These are phyloP conservation scores for Hypocryptadius cinnamomeus DNA, from an alignment of 2,113 vertebrate genomes.

Conservation along the genomic window DNA sequence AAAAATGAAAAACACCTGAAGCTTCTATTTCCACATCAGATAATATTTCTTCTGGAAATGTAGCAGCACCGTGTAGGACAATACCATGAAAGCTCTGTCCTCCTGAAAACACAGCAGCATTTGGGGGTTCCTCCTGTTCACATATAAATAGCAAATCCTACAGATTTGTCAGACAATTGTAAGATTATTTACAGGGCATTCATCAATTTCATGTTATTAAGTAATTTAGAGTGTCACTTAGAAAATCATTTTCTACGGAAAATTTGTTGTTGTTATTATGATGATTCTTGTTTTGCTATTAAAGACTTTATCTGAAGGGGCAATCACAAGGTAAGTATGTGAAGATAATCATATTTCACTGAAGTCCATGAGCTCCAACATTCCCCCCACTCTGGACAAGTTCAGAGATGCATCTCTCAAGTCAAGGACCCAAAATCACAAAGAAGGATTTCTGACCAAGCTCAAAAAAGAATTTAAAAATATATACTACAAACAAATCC, in stretches of 20 bases:
- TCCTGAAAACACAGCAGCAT: neutral
- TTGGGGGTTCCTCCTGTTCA: neutral
- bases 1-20: neutral
- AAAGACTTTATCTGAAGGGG: neutral
- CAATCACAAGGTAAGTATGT: neutral
- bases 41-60: neutral
- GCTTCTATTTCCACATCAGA: neutral
- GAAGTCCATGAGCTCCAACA: neutral
- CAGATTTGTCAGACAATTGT: neutral
- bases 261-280: neutral
- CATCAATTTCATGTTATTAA: neutral
- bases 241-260: neutral
- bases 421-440: neutral
- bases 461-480: neutral
- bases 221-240: neutral
- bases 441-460: neutral
- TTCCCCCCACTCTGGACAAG: neutral
- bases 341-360: neutral
- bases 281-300: neutral
- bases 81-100: neutral
- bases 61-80: rapidly evolving
- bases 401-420: neutral
- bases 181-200: neutral
- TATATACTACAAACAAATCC: neutral
- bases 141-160: neutral